Percentiles rank a stretch among this genome's conserved stretches.
Evolutionary conservation across 2,888 invertebrate species (phyloP).

Genomic region (Acleris sparsana): DNA sequence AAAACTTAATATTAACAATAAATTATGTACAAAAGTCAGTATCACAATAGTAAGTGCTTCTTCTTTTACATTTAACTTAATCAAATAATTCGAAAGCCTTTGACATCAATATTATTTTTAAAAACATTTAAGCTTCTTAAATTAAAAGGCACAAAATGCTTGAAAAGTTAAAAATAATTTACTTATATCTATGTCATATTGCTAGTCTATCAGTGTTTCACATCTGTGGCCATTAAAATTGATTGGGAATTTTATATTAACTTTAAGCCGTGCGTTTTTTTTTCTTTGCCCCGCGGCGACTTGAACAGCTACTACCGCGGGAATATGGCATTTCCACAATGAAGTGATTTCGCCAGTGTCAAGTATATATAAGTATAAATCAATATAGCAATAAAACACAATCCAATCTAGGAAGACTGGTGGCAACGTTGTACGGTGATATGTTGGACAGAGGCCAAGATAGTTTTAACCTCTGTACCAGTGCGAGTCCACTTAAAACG

Average conservation of each 20-base stretch:
- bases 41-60: slow-evolving; percentile 56
- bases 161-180: slow-evolving; percentile 10
- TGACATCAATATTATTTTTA: not conserved
- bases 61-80: slow-evolving; percentile 21
- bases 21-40: slow-evolving; percentile 65
- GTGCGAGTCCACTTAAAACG: too few species aligned
- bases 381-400: too few species aligned
- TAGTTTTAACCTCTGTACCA: too few species aligned
- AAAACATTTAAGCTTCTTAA: slow-evolving; percentile 1
- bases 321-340: too few species aligned
- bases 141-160: slow-evolving; percentile 8
- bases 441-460: too few species aligned
- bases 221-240: not conserved
- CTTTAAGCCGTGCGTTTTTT: too few species aligned
- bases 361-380: too few species aligned
- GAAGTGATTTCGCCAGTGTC: too few species aligned
- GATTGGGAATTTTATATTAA: not conserved
- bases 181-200: not conserved
- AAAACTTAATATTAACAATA: slow-evolving; percentile 54
- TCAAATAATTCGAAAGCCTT: slow-evolving; percentile 2
- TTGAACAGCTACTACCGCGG: too few species aligned
- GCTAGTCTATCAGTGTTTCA: not conserved
- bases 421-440: too few species aligned
- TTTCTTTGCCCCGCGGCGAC: too few species aligned
- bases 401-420: too few species aligned